phyloP scores from a whole-genome alignment of 2,888 invertebrate species.

The Leptinotarsa rubiginosa region DNA sequence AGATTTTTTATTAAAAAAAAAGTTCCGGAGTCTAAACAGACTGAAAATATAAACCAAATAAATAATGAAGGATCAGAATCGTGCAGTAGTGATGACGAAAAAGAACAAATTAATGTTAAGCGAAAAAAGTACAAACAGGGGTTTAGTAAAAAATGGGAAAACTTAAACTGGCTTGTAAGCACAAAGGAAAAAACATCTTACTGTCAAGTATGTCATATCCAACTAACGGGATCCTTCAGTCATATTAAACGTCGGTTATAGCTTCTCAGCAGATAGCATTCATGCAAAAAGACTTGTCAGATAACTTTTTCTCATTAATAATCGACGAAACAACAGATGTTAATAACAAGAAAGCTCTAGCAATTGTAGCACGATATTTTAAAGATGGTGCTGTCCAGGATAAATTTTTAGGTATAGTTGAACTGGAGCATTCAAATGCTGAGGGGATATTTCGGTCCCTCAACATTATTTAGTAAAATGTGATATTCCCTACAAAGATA shows the following conservation, averaged over 20 bases:
- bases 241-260: not conserved
- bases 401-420: not conserved
- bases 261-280: not conserved
- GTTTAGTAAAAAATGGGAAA: no score
- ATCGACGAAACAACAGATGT: not conserved
- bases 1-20: no score
- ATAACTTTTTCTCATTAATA: slow-evolving; percentile 2
- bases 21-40: no score
- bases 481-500: not conserved
- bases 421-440: not conserved
- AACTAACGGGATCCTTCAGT: no score
- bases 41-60: no score
- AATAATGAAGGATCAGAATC: not conserved
- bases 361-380: not conserved
- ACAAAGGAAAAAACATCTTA: no score
- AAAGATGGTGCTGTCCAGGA: not conserved
- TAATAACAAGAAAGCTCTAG: not conserved
- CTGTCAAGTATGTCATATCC: no score
- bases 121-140: no score
- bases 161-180: no score
- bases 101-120: no score
- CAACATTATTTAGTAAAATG: not conserved
- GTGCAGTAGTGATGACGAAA: not conserved
- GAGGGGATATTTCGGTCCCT: not conserved
- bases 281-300: no score